phyloP scores from a whole-genome alignment of 1,140 invertebrate species.

The Lutraria rhynchaena region DNA sequence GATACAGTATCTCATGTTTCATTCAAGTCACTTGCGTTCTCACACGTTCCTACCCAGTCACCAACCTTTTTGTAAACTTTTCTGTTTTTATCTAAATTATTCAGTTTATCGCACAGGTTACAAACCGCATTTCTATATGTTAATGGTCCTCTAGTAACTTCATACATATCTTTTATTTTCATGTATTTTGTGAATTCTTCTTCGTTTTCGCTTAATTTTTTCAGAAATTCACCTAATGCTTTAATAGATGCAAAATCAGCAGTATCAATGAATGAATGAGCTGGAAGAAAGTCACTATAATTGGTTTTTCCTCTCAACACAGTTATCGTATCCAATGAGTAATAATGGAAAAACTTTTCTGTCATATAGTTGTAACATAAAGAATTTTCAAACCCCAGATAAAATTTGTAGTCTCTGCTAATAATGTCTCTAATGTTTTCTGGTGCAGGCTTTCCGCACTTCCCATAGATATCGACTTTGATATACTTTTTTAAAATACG shows the following conservation, averaged over 20 bases:
- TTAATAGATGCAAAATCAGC: constrained; percentile 83
- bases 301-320: constrained; percentile 87
- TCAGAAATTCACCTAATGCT: constrained; percentile 84
- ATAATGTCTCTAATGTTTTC: constrained; percentile 58
- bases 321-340: constrained; percentile 84
- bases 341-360: constrained; percentile 89
- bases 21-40: constrained; percentile 12
- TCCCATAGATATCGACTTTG: constrained; percentile 86
- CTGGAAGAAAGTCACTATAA: constrained; percentile 85
- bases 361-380: constrained; percentile 98
- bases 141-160: constrained; percentile 13
- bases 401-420: constrained; percentile 76
- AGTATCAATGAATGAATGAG: constrained; percentile 86
- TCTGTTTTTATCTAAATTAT: constrained; percentile 38
- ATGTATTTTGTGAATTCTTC: constrained; percentile 74
- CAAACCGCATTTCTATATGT: constrained; percentile 49
- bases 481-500: constrained; percentile 84
- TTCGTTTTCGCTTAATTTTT: constrained; percentile 80
- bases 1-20: too few relatives aligned
- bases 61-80: constrained; percentile 13
- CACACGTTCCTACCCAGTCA: constrained; percentile 36
- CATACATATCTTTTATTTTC: constrained; percentile 73
- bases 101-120: constrained; percentile 51
- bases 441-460: constrained; percentile 81
- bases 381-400: constrained; percentile 88